Evolutionary conservation across 2,113 vertebrate species (phyloP).

Genomic region (Electrona antarctica): DNA sequence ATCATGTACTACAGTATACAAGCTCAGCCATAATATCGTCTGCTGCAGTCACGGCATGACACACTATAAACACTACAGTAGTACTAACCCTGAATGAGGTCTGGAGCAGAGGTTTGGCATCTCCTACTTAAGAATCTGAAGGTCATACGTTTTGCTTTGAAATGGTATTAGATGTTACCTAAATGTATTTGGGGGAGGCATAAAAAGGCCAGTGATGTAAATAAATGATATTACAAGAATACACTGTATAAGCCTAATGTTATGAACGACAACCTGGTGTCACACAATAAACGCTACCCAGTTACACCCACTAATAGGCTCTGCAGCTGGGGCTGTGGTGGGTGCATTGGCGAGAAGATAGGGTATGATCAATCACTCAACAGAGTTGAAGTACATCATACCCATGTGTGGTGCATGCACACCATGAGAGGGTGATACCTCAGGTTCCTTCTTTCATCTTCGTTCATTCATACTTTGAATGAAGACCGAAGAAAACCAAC

Average conservation of each 20-base stretch:
- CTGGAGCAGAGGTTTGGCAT: conserved; percentile 10
- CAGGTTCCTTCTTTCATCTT: no score
- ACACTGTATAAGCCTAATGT: neutral
- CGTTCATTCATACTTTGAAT: no score
- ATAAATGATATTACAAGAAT: neutral
- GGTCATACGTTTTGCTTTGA: conserved; percentile 19
- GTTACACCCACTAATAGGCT: neutral
- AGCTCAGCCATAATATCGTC: conserved; percentile 6
- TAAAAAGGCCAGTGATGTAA: neutral
- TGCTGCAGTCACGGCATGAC: conserved; percentile 14
- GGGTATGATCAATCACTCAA: no score
- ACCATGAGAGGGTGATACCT: no score
- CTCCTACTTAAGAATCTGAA: neutral
- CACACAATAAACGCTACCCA: neutral
- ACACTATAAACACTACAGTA: conserved; percentile 13
- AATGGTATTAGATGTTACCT: conserved; percentile 18
- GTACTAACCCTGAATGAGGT: conserved; percentile 23
- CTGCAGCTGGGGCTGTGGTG: neutral
- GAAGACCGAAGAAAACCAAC: no score
- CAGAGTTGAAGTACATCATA: no score
- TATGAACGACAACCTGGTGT: neutral
- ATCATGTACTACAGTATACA: neutral
- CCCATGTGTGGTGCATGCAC: no score
- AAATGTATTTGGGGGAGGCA: neutral
- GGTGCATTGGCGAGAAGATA: neutral